Evolutionary conservation across 2,888 invertebrate genomes (phyloP).

Genomic region (Andrena camellia): DNA sequence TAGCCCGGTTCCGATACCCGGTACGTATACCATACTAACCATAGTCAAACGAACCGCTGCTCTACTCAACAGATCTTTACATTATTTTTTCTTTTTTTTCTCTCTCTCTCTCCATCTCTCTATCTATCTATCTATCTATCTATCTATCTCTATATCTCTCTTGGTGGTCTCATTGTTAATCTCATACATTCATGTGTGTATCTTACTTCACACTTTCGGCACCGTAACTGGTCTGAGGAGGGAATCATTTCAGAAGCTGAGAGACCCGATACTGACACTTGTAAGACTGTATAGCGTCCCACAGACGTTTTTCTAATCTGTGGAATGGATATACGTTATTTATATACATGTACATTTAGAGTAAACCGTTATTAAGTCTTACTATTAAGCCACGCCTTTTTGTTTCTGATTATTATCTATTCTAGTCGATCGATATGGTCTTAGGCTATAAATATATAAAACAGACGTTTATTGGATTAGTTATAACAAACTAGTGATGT

Average conservation of each 20-base stretch:
- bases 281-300: slow-evolving; percentile 57
- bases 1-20: slow-evolving; percentile 88
- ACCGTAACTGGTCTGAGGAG: slow-evolving; percentile 64
- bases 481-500: slow-evolving; percentile 78
- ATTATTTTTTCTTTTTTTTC: neutral
- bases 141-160: neutral
- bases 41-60: slow-evolving; percentile 12
- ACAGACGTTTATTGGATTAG: slow-evolving; percentile 59
- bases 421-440: slow-evolving; percentile 50
- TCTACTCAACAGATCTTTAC: slow-evolving; percentile 35
- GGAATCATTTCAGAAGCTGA: slow-evolving; percentile 67
- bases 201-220: slow-evolving; percentile 66
- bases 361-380: slow-evolving; percentile 42
- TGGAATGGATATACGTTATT: slow-evolving; percentile 34
- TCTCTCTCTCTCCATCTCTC: neutral
- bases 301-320: slow-evolving; percentile 17
- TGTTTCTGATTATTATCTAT: slow-evolving; percentile 21
- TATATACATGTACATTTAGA: slow-evolving; percentile 24
- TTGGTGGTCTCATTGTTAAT: slow-evolving; percentile 46
- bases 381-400: slow-evolving; percentile 31
- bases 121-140: neutral
- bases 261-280: slow-evolving; percentile 63
- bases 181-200: slow-evolving; percentile 57
- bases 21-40: slow-evolving; percentile 80
- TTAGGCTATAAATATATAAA: slow-evolving; percentile 48